Evolutionary conservation across 2,797 vertebrate species (phyloP).

Genomic region (Parambassis ranga): DNA sequence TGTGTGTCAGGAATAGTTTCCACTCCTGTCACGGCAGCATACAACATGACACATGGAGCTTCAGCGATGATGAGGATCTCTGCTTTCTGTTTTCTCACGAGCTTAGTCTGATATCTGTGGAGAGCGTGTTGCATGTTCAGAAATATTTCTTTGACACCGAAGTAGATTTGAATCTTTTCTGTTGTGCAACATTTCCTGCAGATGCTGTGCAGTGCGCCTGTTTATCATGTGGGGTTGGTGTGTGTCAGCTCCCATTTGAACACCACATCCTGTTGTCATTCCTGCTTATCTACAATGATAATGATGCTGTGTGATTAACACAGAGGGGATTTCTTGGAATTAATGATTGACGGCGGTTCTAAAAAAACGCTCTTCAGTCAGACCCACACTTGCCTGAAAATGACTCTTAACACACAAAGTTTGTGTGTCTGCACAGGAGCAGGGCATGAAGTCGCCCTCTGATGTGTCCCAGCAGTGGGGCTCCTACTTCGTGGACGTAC

Average conservation of each 20-base stretch:
- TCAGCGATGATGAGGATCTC: no score
- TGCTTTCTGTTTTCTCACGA: no score
- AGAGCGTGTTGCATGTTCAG: no score
- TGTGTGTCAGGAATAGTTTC: no score
- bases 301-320: not conserved
- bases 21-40: no score
- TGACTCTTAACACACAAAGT: not conserved
- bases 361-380: conserved; percentile 17
- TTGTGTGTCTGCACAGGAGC: conserved; percentile 71
- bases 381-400: conserved; percentile 41
- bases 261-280: conserved; percentile 23
- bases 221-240: no score
- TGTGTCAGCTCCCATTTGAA: no score
- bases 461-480: conserved; percentile 90
- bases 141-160: no score
- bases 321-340: conserved; percentile 11
- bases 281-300: not conserved
- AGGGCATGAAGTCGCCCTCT: conserved; percentile 83
- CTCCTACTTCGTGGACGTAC: conserved; percentile 89
- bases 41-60: no score
- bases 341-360: conserved; percentile 6
- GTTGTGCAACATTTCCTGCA: no score
- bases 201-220: not conserved
- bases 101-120: no score
- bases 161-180: no score